Conservation (phyloP, 2,113 vertebrate species). For the Beaufortia kweichowensis region DNA sequence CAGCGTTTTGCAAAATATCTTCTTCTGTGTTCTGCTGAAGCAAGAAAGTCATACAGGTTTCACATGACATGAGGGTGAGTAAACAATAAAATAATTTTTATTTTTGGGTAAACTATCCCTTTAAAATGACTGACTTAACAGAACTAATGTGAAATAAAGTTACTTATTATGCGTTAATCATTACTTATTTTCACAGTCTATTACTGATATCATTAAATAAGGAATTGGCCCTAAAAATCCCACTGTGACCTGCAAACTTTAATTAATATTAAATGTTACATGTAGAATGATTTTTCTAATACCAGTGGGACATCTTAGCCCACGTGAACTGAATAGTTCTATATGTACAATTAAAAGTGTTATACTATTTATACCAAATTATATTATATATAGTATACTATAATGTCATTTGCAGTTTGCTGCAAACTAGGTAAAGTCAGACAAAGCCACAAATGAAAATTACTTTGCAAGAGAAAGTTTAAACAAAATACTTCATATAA, state of each 20-base stretch:
- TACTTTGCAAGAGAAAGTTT: not conserved
- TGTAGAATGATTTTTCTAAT: not conserved
- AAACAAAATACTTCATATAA: constrained; percentile 3
- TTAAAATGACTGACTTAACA: not conserved
- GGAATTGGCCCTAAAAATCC: not conserved
- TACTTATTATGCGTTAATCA: not conserved
- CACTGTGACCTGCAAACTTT: not conserved
- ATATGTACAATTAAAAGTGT: not conserved
- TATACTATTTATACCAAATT: no score
- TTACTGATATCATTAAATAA: not conserved
- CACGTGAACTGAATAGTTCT: not conserved
- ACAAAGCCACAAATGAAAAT: not conserved
- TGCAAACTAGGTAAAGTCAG: no score
- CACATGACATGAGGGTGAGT: no score
- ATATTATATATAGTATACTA: no score
- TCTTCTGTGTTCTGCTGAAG: no score
- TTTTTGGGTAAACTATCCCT: no score
- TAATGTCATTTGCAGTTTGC: no score
- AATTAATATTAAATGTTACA: not conserved
- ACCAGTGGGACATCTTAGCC: not conserved
- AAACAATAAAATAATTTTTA: no score
- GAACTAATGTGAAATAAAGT: not conserved
- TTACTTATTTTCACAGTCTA: not conserved
- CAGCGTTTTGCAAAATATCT: no score
- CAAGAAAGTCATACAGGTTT: no score